These are phyloP conservation scores for Phasianus colchicus DNA, from an alignment of 2,113 vertebrate genomes.

Conservation along the genomic window DNA sequence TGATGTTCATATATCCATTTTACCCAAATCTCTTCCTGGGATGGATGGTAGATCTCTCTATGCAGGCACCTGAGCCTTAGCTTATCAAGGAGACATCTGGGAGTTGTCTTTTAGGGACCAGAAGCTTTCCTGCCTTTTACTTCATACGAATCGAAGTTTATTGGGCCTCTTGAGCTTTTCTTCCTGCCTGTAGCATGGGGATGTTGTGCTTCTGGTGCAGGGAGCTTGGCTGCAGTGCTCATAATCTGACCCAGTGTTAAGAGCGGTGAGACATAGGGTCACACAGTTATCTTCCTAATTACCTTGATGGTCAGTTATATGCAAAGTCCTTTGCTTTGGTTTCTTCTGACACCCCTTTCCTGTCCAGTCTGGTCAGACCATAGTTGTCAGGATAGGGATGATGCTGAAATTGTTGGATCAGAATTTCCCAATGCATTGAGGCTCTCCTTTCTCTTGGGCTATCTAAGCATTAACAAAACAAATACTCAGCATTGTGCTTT, in stretches of 20 bases:
- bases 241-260: background rate
- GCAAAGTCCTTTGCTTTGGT: background rate
- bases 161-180: background rate
- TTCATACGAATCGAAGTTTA: background rate
- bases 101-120: background rate
- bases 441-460: background rate
- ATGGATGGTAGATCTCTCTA: background rate
- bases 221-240: background rate
- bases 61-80: background rate
- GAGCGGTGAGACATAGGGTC: background rate
- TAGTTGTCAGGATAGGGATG: background rate
- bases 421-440: background rate
- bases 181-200: background rate
- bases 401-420: background rate
- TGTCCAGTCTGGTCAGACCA: background rate
- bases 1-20: background rate
- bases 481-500: conserved; percentile 23
- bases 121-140: background rate
- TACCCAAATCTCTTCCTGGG: background rate
- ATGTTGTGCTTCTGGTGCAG: background rate
- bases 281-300: background rate
- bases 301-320: background rate
- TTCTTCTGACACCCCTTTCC: background rate
- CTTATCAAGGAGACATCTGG: background rate
- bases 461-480: conserved; percentile 40